These are phyloP conservation scores for Cosmia trapezina DNA, from an alignment of 2,888 invertebrate species.

Conservation along the genomic window DNA sequence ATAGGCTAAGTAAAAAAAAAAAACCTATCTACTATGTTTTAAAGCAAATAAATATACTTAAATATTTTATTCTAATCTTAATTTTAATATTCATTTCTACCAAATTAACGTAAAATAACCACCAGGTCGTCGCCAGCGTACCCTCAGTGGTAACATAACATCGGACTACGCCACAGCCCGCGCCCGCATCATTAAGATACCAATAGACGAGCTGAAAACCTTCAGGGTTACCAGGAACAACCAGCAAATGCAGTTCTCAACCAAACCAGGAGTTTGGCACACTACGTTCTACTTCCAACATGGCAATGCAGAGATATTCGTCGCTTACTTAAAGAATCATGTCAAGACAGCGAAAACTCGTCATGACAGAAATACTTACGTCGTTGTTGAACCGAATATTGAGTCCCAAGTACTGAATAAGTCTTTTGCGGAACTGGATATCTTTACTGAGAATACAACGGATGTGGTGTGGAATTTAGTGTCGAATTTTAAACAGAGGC, in stretches of 20 bases:
- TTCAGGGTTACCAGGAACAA: slow-evolving; percentile 83
- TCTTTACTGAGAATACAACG: slow-evolving; percentile 93
- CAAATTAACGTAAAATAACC: neutral
- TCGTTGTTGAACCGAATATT: slow-evolving; percentile 92
- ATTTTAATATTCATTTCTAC: too few species aligned
- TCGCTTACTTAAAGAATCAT: slow-evolving; percentile 91
- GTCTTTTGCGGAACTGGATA: slow-evolving; percentile 96
- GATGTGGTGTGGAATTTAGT: slow-evolving; percentile 92
- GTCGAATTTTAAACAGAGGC: slow-evolving; percentile 90
- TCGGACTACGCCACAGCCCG: slow-evolving; percentile 85
- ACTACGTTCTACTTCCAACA: slow-evolving; percentile 96
- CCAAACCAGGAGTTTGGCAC: slow-evolving; percentile 91
- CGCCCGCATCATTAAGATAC: slow-evolving; percentile 84
- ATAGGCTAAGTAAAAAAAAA: too few species aligned
- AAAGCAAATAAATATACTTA: too few species aligned
- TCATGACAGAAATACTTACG: slow-evolving; percentile 91
- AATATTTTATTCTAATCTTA: too few species aligned
- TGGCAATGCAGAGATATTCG: slow-evolving; percentile 95
- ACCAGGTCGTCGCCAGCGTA: slow-evolving; percentile 91
- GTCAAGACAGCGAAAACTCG: slow-evolving; percentile 92
- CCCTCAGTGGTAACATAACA: slow-evolving; percentile 89
- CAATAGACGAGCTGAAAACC: slow-evolving; percentile 82
- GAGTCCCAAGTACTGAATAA: slow-evolving; percentile 93
- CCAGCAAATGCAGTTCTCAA: slow-evolving; percentile 86
- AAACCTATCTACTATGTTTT: too few species aligned